These are phyloP conservation scores for Leptogaster cylindrica DNA, from an alignment of 2,888 invertebrate species.

Conservation along the genomic window DNA sequence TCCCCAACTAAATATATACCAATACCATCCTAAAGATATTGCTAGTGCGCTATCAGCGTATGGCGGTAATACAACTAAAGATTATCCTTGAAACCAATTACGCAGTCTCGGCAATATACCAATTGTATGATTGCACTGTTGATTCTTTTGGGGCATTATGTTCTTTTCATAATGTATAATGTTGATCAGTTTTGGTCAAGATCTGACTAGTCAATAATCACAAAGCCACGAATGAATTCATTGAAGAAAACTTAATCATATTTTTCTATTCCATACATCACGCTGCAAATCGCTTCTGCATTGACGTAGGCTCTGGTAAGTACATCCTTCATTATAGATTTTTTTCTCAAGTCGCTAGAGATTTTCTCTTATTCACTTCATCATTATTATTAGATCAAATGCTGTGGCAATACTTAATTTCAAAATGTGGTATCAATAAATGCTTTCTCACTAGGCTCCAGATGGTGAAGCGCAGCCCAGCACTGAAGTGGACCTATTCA, in stretches of 20 bases:
- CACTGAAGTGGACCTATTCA: slow-evolving; percentile 98
- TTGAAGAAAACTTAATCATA: slow-evolving; percentile 14
- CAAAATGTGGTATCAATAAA: not conserved
- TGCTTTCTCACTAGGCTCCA: slow-evolving; percentile 74
- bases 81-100: not conserved
- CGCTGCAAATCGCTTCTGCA: slow-evolving; percentile 1
- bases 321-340: slow-evolving; percentile 6
- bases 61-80: not conserved
- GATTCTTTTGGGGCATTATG: too few species aligned
- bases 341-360: not conserved
- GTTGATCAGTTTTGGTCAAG: too few species aligned
- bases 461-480: slow-evolving; percentile 98
- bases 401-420: not conserved
- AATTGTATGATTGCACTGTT: too few species aligned
- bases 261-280: slow-evolving; percentile 22
- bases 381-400: too few species aligned
- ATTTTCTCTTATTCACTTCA: slow-evolving; percentile 28
- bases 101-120: not conserved
- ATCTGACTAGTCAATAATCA: too few species aligned
- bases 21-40: too few species aligned
- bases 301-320: slow-evolving; percentile 25
- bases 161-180: too few species aligned
- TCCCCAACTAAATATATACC: not conserved
- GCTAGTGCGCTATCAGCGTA: slow-evolving; percentile 19
- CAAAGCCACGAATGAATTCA: too few species aligned